Percentiles rank a stretch among this genome's conserved stretches.
Evolutionary conservation across 2,888 invertebrate genomes (phyloP).

Genomic region (Caenorhabditis afra): DNA sequence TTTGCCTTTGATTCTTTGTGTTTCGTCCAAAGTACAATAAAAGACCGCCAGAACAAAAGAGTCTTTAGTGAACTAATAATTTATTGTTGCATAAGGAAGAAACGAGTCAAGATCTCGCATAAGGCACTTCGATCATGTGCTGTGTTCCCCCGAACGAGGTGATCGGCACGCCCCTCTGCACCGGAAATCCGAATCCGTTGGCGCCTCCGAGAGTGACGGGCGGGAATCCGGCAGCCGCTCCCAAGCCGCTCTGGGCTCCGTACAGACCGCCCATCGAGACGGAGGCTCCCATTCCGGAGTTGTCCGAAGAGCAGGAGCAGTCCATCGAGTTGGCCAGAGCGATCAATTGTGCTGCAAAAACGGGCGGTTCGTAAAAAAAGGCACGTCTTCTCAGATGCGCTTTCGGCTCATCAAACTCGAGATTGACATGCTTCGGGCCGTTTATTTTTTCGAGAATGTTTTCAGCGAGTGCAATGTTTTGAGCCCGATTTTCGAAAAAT

Average conservation of each 20-base stretch:
- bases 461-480: no score
- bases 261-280: slow-evolving; percentile 56
- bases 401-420: slow-evolving; percentile 32
- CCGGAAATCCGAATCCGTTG: slow-evolving; percentile 39
- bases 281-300: slow-evolving; percentile 43
- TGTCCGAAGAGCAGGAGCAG: slow-evolving; percentile 73
- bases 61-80: neutral
- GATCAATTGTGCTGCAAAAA: slow-evolving; percentile 76
- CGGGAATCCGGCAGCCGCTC: slow-evolving; percentile 38
- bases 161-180: slow-evolving; percentile 55
- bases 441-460: neutral
- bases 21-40: neutral
- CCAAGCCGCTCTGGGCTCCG: slow-evolving; percentile 35
- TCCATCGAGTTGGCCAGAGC: slow-evolving; percentile 77
- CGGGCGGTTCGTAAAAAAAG: no score
- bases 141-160: slow-evolving; percentile 38
- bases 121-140: slow-evolving; percentile 56
- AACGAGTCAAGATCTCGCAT: slow-evolving; percentile 15
- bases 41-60: neutral
- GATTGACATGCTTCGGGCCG: slow-evolving; percentile 18
- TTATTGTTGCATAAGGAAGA: slow-evolving; percentile 9
- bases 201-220: slow-evolving; percentile 34
- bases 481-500: no score
- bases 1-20: slow-evolving; percentile 24
- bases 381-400: neutral